Evolutionary conservation across 2,113 vertebrate genomes (phyloP).

Genomic region (Bagarius yarrelli): DNA sequence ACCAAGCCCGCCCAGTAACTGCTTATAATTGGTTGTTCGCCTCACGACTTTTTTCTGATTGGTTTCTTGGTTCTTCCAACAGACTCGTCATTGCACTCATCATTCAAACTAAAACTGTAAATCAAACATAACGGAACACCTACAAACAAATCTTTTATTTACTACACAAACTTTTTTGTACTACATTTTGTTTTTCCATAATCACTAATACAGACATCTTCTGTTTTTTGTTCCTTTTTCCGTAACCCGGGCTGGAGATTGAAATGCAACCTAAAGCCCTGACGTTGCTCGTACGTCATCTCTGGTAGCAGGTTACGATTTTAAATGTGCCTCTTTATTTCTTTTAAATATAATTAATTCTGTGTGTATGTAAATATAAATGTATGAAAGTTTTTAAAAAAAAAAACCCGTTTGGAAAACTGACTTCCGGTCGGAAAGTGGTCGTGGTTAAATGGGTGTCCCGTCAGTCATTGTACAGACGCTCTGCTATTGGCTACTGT

Average conservation of each 20-base stretch:
- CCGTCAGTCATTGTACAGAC: too few relatives aligned
- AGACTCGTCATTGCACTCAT: not conserved
- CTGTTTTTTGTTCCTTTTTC: not conserved
- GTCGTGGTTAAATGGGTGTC: too few relatives aligned
- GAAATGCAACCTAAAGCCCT: constrained; percentile 37
- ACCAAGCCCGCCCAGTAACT: constrained; percentile 54
- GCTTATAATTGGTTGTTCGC: constrained; percentile 6
- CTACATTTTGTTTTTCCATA: not conserved
- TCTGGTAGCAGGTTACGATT: not conserved
- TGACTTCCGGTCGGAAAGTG: not conserved
- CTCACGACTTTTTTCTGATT: constrained; percentile 32
- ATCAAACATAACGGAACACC: not conserved
- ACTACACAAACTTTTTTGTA: too few relatives aligned
- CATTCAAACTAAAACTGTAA: not conserved
- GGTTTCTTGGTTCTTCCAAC: constrained; percentile 12
- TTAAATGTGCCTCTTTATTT: not conserved
- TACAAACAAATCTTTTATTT: too few relatives aligned
- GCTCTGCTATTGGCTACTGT: too few relatives aligned
- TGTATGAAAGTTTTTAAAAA: not conserved
- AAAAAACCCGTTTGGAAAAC: not conserved
- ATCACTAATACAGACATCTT: not conserved
- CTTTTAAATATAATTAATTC: not conserved
- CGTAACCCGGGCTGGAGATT: constrained; percentile 25
- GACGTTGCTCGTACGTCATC: not conserved
- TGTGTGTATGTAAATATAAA: not conserved